These are phyloP conservation scores for Acrobasis repandana DNA, from an alignment of 2,888 invertebrate genomes.

Conservation along the genomic window DNA sequence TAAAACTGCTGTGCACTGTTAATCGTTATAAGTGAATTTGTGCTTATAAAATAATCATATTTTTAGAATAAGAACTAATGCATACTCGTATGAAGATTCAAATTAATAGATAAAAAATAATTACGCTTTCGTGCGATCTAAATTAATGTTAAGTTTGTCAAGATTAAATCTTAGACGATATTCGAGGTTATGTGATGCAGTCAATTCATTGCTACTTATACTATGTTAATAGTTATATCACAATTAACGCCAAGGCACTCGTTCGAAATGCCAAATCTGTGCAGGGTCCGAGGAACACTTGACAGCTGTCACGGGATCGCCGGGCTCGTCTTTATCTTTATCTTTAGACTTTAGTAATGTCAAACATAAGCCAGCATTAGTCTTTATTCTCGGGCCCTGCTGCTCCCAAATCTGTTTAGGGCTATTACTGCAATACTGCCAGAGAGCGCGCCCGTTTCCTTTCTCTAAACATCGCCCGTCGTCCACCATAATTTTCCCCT, in stretches of 20 bases:
- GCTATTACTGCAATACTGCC: constrained; percentile 87
- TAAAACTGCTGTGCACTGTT: no score
- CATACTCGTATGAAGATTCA: background rate
- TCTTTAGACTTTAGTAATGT: constrained; percentile 52
- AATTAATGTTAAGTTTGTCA: constrained; percentile 5
- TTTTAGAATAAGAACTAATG: no score
- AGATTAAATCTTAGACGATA: constrained; percentile 20
- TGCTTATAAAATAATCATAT: no score
- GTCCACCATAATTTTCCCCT: constrained; percentile 91
- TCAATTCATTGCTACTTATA: constrained; percentile 27
- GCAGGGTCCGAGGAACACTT: constrained; percentile 80
- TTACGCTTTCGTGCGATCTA: constrained; percentile 5
- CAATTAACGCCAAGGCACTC: constrained; percentile 85
- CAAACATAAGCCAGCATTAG: constrained; percentile 58
- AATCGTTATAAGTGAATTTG: no score
- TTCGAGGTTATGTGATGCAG: constrained; percentile 18
- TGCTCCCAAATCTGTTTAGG: constrained; percentile 88
- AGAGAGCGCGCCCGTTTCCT: constrained; percentile 85
- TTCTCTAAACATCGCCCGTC: constrained; percentile 93
- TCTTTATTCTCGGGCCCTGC: constrained; percentile 66
- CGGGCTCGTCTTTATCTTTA: constrained; percentile 50
- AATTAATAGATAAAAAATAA: constrained; percentile 3
- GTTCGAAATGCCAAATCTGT: constrained; percentile 87
- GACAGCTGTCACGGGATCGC: constrained; percentile 80
- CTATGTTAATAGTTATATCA: constrained; percentile 38